Conservation (phyloP, 2,888 invertebrate genomes). For the Scaptomyza caliginosa region DNA sequence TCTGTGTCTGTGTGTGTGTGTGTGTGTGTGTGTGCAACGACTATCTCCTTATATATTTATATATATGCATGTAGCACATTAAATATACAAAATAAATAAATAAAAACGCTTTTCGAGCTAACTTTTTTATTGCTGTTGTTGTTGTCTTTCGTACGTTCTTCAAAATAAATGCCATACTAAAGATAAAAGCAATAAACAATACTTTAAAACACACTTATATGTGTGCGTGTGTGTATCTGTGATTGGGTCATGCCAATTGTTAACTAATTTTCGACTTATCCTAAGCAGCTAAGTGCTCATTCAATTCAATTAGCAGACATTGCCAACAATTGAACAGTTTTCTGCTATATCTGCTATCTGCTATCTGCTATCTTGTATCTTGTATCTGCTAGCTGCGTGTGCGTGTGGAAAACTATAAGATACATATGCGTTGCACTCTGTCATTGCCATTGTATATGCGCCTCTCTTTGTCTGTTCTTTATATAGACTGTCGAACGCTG, state of each 20-base stretch:
- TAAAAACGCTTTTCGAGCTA: background rate
- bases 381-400: conserved; percentile 4
- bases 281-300: conserved; percentile 40
- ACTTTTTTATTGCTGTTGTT: conserved; percentile 8
- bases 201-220: background rate
- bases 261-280: conserved; percentile 42
- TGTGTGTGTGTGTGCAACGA: conserved; percentile 21
- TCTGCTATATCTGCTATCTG: conserved; percentile 1
- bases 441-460: conserved; percentile 20
- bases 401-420: conserved; percentile 19
- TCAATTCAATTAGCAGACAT: conserved; percentile 48
- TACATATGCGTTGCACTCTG: conserved; percentile 27
- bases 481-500: conserved; percentile 37
- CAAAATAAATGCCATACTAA: background rate
- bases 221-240: background rate
- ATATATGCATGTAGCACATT: background rate
- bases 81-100: conserved; percentile 15
- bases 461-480: conserved; percentile 38
- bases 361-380: conserved; percentile 1
- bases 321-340: conserved; percentile 34
- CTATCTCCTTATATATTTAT: conserved; percentile 10
- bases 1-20: background rate
- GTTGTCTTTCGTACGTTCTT: background rate
- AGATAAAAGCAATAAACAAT: background rate
- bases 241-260: conserved; percentile 37